phyloP scores from a whole-genome alignment of 2,113 vertebrate species.

The Ia io region DNA sequence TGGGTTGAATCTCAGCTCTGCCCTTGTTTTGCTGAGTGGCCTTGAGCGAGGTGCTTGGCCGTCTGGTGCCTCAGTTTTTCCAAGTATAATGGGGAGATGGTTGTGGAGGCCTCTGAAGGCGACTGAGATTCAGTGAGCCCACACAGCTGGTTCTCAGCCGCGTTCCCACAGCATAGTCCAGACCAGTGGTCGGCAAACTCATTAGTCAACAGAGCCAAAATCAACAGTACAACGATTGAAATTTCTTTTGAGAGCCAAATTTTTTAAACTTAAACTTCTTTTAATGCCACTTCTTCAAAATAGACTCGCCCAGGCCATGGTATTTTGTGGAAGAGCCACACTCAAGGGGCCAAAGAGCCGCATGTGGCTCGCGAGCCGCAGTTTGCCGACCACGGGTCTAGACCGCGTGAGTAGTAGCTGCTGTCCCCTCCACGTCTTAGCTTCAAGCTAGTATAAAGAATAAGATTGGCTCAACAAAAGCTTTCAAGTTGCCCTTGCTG shows the following conservation, averaged over 20 bases:
- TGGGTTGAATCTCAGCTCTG: neutral
- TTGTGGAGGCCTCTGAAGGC: neutral
- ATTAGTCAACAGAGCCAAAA: too few species aligned
- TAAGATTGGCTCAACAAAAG: neutral
- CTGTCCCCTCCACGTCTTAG: neutral
- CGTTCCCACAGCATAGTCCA: neutral
- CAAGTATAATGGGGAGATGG: neutral
- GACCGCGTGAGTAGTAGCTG: neutral
- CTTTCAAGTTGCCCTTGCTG: neutral
- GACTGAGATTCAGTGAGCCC: neutral
- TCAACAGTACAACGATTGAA: too few species aligned
- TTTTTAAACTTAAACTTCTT: too few species aligned
- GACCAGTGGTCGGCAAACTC: too few species aligned
- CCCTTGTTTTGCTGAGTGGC: neutral
- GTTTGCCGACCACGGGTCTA: neutral
- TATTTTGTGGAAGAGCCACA: too few species aligned
- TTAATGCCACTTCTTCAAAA: too few species aligned
- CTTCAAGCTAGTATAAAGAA: neutral
- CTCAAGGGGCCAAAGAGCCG: too few species aligned
- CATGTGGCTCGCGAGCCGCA: too few species aligned
- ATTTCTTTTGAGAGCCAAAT: too few species aligned
- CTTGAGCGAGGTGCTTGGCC: neutral
- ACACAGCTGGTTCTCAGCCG: rapidly evolving
- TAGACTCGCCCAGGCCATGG: too few species aligned
- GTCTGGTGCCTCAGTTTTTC: neutral